A percentile compares a stretch with the other conserved stretches of the same genome.
phyloP scores from a whole-genome alignment of 2,888 invertebrate species.

The Apamea anceps region DNA sequence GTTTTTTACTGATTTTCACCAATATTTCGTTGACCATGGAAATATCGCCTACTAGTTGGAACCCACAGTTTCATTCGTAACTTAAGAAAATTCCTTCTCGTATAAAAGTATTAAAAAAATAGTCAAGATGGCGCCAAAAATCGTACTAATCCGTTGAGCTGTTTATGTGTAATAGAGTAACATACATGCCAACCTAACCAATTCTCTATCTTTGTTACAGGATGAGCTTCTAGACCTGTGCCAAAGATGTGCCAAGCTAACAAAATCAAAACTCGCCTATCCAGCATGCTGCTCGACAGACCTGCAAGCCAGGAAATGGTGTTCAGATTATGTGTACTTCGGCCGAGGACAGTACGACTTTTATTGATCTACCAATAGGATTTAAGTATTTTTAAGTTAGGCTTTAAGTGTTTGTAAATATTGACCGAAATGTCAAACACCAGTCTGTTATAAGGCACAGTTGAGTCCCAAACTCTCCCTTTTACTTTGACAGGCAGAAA shows the following conservation, averaged over 20 bases:
- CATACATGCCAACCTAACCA: not conserved
- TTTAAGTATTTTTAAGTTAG: constrained; percentile 19
- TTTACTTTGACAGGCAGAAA: not conserved
- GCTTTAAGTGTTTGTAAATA: constrained; percentile 32
- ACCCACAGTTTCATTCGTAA: not conserved
- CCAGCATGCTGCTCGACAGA: constrained; percentile 91
- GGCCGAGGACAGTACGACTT: constrained; percentile 85
- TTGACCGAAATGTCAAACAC: not conserved
- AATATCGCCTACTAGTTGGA: not conserved
- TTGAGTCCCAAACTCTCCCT: not conserved
- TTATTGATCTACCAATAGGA: constrained; percentile 61
- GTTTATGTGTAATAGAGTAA: not conserved
- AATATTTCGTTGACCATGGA: not conserved
- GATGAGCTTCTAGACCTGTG: constrained; percentile 89
- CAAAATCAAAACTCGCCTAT: constrained; percentile 90
- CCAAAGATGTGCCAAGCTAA: constrained; percentile 91
- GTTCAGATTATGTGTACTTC: constrained; percentile 90
- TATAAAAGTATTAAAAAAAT: not conserved
- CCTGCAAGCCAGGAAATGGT: constrained; percentile 90
- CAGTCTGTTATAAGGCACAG: not conserved
- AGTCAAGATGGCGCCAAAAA: not conserved
- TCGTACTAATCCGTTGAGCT: not conserved
- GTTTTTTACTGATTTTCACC: not conserved
- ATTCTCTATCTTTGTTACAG: constrained; percentile 74
- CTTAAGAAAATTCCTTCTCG: not conserved